Evolutionary conservation across 2,888 invertebrate species (phyloP), one percentile per base, ranked within the genome.

Genomic region (Heteromurus nitidus): DNA sequence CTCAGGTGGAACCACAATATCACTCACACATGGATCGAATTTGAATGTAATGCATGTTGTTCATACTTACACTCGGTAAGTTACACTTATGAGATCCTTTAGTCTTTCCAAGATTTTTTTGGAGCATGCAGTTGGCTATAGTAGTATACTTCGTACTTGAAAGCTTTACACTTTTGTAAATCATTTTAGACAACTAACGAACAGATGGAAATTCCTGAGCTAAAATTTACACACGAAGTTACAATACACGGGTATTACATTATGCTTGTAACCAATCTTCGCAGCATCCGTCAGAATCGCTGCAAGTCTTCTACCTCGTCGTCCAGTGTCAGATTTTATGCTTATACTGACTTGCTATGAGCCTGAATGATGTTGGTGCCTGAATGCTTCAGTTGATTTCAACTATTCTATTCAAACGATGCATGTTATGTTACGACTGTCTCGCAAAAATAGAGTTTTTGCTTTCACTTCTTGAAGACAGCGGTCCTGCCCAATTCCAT

Each of bases 101-200:
- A 73, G 30, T 20, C n/a, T 18, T 70, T 62, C n/a, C n/a, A n/a
- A n/a, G n/a, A n/a, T n/a, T n/a, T n/a, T n/a, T n/a, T n/a, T n/a
- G n/a, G n/a, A n/a, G n/a, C n/a, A n/a, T n/a, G n/a, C n/a, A n/a
- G n/a, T n/a, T n/a, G n/a, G n/a, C n/a, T n/a, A n/a, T n/a, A n/a
- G n/a, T n/a, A n/a, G n/a, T n/a, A n/a, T n/a, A 68, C 73, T 80
- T 26, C 58, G 62, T 53, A 55, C 44, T 80, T 65, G 31, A 24
- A 50, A 47, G 53, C 36, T 73, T 80, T 73, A 68, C 80, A 73
- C 68, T 73, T 74, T 68, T 28, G 68, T 68, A 80, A 80, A 80
- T 74, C 68, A 74, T 68, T 64, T 50, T 62, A 73, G 67, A 72
- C 67, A 72, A 31, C 20, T 55, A 72, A 44, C 58, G 44, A 72